Percentiles rank a stretch among this genome's conserved stretches.
Evolutionary conservation across 2,113 vertebrate genomes (phyloP).

Genomic region (Mesitornis unicolor): DNA sequence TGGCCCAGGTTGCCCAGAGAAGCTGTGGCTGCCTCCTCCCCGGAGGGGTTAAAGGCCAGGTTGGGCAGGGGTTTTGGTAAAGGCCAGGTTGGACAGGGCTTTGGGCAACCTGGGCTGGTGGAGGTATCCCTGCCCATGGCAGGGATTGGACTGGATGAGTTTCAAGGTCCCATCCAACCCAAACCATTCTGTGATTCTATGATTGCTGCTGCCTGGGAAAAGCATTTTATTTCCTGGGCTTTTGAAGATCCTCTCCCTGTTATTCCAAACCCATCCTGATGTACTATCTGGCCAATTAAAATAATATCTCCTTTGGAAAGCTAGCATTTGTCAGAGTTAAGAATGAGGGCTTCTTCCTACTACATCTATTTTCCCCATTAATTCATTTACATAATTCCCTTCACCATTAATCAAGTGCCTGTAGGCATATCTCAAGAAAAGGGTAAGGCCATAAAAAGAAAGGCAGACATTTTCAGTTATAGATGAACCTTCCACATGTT

Average conservation of each 20-base stretch:
- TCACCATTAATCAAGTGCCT: not conserved
- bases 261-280: not conserved
- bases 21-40: too few species aligned
- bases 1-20: too few species aligned
- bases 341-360: not conserved
- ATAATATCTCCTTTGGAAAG: slow-evolving; percentile 6
- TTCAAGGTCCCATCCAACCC: too few species aligned
- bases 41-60: too few species aligned
- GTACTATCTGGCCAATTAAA: slow-evolving; percentile 15
- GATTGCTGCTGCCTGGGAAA: not conserved
- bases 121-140: too few species aligned
- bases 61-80: too few species aligned
- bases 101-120: too few species aligned
- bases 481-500: not conserved
- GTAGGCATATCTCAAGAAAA: not conserved
- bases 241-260: not conserved
- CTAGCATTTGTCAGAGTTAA: not conserved
- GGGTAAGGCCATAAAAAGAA: not conserved
- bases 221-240: not conserved
- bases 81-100: too few species aligned
- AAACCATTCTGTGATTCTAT: too few species aligned
- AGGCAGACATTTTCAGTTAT: not conserved
- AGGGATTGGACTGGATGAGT: too few species aligned
- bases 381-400: slow-evolving; percentile 20
- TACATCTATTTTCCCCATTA: not conserved